phyloP scores from a whole-genome alignment of 2,113 vertebrate species.

The Pristiophorus japonicus region DNA sequence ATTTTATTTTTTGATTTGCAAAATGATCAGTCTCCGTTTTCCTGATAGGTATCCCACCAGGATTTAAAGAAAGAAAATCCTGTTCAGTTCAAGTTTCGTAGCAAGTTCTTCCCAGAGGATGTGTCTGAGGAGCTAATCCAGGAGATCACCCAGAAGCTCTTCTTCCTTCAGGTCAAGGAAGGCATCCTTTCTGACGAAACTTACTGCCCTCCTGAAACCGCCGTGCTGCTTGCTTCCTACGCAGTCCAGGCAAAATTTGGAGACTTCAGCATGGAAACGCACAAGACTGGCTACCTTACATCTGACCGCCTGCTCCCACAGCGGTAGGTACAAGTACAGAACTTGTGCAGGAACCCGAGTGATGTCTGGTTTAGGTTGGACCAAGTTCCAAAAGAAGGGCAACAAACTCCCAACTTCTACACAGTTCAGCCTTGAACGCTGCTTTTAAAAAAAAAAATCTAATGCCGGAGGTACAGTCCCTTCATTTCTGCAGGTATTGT shows the following conservation, averaged over 20 bases:
- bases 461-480: not conserved
- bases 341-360: not conserved
- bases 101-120: constrained; percentile 91
- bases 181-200: constrained; percentile 81
- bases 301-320: constrained; percentile 82
- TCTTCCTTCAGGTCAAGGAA: constrained; percentile 94
- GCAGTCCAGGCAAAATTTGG: constrained; percentile 91
- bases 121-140: constrained; percentile 89
- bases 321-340: constrained; percentile 56
- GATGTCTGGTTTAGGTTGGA: not conserved
- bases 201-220: constrained; percentile 92
- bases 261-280: constrained; percentile 77
- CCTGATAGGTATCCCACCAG: constrained; percentile 76
- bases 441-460: not conserved
- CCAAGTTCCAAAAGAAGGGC: not conserved
- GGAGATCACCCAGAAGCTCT: constrained; percentile 91
- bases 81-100: constrained; percentile 86
- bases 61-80: constrained; percentile 87
- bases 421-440: not conserved
- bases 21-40: constrained; percentile 27
- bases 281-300: constrained; percentile 79
- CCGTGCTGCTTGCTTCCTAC: constrained; percentile 88
- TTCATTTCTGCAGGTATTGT: not conserved
- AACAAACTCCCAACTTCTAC: not conserved
- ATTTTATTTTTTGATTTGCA: not conserved